These are phyloP conservation scores for Axis porcinus DNA, from an alignment of 2,113 vertebrate species.

Conservation along the genomic window DNA sequence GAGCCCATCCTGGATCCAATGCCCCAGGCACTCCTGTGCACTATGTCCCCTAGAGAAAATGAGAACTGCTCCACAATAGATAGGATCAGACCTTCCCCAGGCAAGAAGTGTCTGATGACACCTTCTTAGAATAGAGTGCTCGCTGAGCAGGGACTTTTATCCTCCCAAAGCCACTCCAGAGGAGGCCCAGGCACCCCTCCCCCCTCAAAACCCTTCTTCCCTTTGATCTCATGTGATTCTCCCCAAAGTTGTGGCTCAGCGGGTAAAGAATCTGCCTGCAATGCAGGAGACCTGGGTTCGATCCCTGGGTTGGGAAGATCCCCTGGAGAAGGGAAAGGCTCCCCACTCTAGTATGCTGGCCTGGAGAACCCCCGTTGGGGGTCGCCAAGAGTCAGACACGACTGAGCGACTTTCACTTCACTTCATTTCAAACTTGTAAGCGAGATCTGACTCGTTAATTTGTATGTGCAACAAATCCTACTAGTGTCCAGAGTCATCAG, in stretches of 20 bases:
- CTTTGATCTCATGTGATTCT: background rate
- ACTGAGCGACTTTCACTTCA: background rate
- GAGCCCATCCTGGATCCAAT: background rate
- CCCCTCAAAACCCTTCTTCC: background rate
- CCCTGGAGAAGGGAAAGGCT: background rate
- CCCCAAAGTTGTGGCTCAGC: background rate
- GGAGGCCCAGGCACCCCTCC: accelerated
- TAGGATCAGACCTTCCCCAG: too few species aligned
- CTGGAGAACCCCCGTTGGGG: background rate
- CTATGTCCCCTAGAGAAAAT: background rate
- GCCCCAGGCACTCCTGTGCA: too few species aligned
- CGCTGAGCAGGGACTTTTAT: background rate
- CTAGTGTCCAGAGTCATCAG: background rate
- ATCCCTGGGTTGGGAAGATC: background rate
- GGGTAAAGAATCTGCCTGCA: background rate
- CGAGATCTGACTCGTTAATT: background rate
- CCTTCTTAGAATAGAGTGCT: background rate
- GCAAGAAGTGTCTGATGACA: background rate
- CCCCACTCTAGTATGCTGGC: background rate
- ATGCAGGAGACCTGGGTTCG: background rate
- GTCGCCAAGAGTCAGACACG: background rate
- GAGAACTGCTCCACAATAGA: background rate
- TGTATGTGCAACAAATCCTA: too few species aligned
- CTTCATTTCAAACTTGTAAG: background rate
- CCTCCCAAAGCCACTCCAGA: background rate